These are phyloP conservation scores for Lepus oiostolus DNA, from an alignment of 2,797 vertebrate species.

Conservation along the genomic window DNA sequence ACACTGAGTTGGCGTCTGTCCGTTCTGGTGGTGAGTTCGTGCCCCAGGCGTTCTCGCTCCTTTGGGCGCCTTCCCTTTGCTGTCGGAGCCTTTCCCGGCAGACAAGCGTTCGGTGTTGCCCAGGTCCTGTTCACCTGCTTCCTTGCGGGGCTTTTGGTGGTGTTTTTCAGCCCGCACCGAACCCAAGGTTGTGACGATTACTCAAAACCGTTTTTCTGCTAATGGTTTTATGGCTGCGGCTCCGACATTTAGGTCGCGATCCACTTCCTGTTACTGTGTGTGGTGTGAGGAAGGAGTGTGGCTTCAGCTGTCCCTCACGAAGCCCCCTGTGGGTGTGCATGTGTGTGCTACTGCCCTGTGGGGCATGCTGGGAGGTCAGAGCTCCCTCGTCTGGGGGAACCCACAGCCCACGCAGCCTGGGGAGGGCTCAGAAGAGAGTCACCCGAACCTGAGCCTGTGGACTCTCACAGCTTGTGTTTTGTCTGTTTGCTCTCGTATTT, in stretches of 20 bases:
- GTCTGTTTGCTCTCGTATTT: too few relatives aligned
- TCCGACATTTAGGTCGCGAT: not conserved
- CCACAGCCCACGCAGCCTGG: not conserved
- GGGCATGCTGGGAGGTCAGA: not conserved
- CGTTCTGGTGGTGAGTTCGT: too few relatives aligned
- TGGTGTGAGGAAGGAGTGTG: not conserved
- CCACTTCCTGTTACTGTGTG: not conserved
- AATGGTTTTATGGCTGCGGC: not conserved
- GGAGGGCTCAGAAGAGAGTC: not conserved
- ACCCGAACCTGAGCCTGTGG: not conserved
- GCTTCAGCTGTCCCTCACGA: not conserved
- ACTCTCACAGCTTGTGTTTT: too few relatives aligned
- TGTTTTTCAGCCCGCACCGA: not conserved
- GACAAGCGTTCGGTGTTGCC: not conserved
- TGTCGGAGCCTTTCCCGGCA: not conserved
- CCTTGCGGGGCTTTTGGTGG: not conserved
- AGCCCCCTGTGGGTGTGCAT: not conserved
- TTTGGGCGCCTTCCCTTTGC: not conserved
- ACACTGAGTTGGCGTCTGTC: too few relatives aligned
- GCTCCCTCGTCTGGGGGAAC: not conserved
- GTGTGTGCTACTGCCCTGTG: too few relatives aligned
- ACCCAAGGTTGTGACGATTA: not conserved
- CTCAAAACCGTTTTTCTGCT: not conserved
- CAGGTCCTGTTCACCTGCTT: not conserved
- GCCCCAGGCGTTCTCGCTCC: too few relatives aligned